Evolutionary conservation across 2,888 invertebrate genomes (phyloP).

Genomic region (Conus canariensis): DNA sequence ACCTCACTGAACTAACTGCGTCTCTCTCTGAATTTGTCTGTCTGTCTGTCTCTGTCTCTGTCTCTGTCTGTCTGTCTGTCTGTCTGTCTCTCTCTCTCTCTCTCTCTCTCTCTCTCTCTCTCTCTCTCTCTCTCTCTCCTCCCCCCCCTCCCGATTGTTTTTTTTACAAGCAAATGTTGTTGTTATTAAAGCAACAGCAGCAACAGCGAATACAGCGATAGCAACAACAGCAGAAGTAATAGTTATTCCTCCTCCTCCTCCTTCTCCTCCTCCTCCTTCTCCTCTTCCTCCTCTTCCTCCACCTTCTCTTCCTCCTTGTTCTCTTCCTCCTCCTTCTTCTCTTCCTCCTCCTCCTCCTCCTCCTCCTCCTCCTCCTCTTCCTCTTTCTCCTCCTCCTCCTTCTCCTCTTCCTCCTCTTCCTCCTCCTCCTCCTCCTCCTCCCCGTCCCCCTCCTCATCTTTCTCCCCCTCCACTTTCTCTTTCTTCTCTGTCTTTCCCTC

Average conservation of each 20-base stretch:
- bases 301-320: not conserved
- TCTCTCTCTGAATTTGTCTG: not conserved
- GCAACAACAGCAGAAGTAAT: too few relatives aligned
- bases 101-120: conserved; percentile 11
- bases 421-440: too few relatives aligned
- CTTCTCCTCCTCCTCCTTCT: not conserved
- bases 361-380: not conserved
- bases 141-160: not conserved
- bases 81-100: not conserved
- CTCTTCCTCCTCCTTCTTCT: too few relatives aligned
- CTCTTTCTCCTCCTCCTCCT: too few relatives aligned
- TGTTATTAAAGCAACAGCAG: not conserved
- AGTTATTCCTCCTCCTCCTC: too few relatives aligned
- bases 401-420: too few relatives aligned
- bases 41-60: not conserved
- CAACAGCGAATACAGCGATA: too few relatives aligned
- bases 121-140: conserved; percentile 6
- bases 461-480: too few relatives aligned
- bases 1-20: too few relatives aligned
- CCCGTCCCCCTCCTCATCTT: too few relatives aligned
- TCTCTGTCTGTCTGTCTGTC: not conserved
- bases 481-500: not conserved
- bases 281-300: not conserved
- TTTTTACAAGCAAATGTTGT: not conserved
- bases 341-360: not conserved